Base-by-base conservation (phyloP, 92 coral and sea anemone genomes). In the Parazoanthus swiftii region DNA sequence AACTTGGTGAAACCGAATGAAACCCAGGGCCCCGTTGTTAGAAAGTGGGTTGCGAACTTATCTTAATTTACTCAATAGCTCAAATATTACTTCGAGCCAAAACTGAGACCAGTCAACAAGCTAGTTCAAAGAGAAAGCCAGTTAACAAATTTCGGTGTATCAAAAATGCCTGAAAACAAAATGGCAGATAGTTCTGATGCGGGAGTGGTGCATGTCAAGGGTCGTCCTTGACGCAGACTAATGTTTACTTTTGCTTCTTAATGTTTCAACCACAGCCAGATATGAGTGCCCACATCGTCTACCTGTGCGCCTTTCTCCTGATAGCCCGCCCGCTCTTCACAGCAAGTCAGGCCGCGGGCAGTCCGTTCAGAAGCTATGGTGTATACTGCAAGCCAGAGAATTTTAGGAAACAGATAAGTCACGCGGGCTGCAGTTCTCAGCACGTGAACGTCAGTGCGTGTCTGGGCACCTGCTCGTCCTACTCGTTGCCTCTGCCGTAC, bases 361-460 rank as follows among this genome's bases (percentile, higher is more conserved):
- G 70, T 78, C 86, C 76, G 23, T 58, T 82, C 39, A 10, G 14
- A 23, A 82, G 38, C 38, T 83, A 37, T n/a, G 78, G 78, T 26
- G 83, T 82, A n/a, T 76, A 77, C 25, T 83, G 88, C 63, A 71
- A 79, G 8, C 73, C 76, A 37, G 81, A 75, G 74, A 71, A 54
- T 1, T 89, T 82, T 76, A 72, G 8, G 13, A 68, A 74, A 1
- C 75, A 26, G 75, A 80, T 89, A 18, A 29, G 68, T 29, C 79
- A 85, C 70, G 29, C 11, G 38, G 91, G 91, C 1, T 89, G 91
- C 88, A 75, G 46, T 2, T 39, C 88, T n/a, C 29, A 63, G 65
- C 59, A 36, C 21, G 74, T 89, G 68, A 54, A 21, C n/a, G 84
- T 89, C 5, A 65, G 86, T 16, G 88, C 91, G 65, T 89, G 91